Evolutionary conservation across 2,113 vertebrate species (phyloP).

Genomic region (Leucoraja erinaceus): DNA sequence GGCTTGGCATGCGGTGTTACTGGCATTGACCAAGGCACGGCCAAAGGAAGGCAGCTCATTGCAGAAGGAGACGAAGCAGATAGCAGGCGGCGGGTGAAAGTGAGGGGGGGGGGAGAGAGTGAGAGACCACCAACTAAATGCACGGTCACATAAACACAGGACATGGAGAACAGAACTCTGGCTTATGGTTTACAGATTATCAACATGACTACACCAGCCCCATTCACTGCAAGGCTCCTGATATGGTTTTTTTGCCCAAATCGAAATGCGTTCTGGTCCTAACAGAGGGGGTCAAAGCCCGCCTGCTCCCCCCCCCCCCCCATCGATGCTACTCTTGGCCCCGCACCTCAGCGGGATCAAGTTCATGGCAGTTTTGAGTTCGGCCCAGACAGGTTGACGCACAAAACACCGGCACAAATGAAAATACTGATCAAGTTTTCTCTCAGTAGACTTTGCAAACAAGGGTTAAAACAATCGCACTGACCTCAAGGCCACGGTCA

Average conservation of each 20-base stretch:
- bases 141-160: not conserved
- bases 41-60: not conserved
- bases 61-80: conserved; percentile 63
- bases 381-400: not conserved
- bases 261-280: not conserved
- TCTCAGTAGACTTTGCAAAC: not conserved
- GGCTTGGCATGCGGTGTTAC: not conserved
- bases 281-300: not conserved
- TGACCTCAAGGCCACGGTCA: not conserved
- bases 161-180: not conserved
- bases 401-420: not conserved
- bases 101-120: conserved; percentile 47
- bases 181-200: not conserved
- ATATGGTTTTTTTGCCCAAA: too few species aligned
- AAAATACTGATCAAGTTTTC: not conserved
- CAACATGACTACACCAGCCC: not conserved
- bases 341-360: not conserved
- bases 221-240: not conserved
- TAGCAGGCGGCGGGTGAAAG: conserved; percentile 55
- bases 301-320: not conserved
- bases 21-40: not conserved
- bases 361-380: not conserved
- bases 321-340: not conserved
- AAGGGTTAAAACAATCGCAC: conserved; percentile 29
- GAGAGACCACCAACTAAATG: conserved; percentile 40